phyloP scores from a whole-genome alignment of 2,797 vertebrate genomes.

The Vespertilio murinus region DNA sequence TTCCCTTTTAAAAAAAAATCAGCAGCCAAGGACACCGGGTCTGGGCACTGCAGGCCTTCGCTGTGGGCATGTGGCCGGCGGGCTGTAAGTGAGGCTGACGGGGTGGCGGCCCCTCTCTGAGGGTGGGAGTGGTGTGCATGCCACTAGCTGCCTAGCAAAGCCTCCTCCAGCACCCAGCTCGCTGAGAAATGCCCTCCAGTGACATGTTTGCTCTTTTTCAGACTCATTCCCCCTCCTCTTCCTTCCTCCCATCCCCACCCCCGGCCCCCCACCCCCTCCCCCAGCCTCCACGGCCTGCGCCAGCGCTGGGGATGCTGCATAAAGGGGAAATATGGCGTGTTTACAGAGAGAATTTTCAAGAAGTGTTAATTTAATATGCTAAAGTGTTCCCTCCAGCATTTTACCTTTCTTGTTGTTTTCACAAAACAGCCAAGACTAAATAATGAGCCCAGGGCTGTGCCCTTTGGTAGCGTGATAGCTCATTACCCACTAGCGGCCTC shows the following conservation, averaged over 20 bases:
- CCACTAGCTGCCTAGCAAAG: neutral
- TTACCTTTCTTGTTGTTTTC: slow-evolving; percentile 90
- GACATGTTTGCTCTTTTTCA: slow-evolving; percentile 27
- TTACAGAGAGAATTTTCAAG: slow-evolving; percentile 87
- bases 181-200: fast-evolving
- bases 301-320: slow-evolving; percentile 78
- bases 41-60: neutral
- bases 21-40: neutral
- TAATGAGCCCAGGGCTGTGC: slow-evolving; percentile 96
- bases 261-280: slow-evolving; percentile 14
- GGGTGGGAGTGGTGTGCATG: neutral
- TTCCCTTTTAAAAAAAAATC: neutral
- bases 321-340: slow-evolving; percentile 86
- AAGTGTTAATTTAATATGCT: slow-evolving; percentile 89
- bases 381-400: slow-evolving; percentile 87
- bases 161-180: fast-evolving
- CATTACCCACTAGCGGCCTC: slow-evolving; percentile 99
- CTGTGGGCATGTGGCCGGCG: neutral
- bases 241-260: neutral
- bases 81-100: neutral
- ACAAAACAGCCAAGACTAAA: slow-evolving; percentile 91
- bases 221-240: neutral
- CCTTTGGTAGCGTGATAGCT: slow-evolving; percentile 96
- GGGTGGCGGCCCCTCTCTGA: neutral
- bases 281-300: slow-evolving; percentile 33